Evolutionary conservation across 2,888 invertebrate genomes (phyloP).

Genomic region (Salticus scenicus): DNA sequence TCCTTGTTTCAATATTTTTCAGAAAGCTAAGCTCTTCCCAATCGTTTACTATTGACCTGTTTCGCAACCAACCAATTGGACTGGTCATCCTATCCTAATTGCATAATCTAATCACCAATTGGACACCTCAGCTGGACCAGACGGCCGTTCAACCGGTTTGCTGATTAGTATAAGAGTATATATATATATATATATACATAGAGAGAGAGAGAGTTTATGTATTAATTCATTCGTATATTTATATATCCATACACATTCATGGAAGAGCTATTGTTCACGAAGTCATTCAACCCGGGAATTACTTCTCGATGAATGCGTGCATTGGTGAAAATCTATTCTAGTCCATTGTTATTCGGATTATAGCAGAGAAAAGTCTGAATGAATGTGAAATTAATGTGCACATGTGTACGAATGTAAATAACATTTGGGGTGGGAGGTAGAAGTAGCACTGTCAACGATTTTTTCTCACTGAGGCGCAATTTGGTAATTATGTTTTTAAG

Average conservation of each 20-base stretch:
- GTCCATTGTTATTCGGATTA: background rate
- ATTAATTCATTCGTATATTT: background rate
- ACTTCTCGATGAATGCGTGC: background rate
- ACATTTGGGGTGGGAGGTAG: too few relatives aligned
- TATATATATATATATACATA: background rate
- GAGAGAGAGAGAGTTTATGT: background rate
- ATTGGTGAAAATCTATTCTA: background rate
- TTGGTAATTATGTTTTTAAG: too few relatives aligned
- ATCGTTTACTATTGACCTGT: background rate
- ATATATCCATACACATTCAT: background rate
- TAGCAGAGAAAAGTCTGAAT: background rate
- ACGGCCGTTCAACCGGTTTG: background rate
- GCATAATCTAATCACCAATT: background rate
- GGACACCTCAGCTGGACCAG: background rate
- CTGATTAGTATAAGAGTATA: background rate
- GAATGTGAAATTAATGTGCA: background rate
- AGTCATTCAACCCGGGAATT: slow-evolving; percentile 12
- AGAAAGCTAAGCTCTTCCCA: too few relatives aligned
- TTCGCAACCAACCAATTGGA: background rate
- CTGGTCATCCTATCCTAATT: background rate
- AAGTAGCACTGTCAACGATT: too few relatives aligned
- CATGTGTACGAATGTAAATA: background rate
- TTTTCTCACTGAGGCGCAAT: too few relatives aligned
- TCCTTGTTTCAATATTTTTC: too few relatives aligned
- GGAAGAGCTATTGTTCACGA: background rate